Evolutionary conservation across 2,888 invertebrate genomes (phyloP).

Genomic region (Drosophila monieri): DNA sequence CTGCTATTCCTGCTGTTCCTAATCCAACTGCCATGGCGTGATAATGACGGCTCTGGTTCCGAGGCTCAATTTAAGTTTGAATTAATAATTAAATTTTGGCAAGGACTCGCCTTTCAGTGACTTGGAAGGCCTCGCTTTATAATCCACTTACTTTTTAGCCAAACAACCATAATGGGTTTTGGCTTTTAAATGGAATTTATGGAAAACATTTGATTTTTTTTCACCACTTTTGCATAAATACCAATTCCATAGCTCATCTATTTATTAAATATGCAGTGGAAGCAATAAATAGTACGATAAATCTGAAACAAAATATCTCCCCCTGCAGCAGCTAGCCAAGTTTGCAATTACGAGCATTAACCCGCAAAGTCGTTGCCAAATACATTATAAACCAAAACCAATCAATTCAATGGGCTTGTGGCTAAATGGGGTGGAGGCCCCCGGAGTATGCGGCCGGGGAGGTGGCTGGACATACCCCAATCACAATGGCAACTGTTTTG

Average conservation of each 20-base stretch:
- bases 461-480: constrained; percentile 10
- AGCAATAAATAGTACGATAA: not conserved
- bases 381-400: constrained; percentile 24
- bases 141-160: too few relatives aligned
- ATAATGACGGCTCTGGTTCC: constrained; percentile 54
- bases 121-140: not conserved
- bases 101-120: not conserved
- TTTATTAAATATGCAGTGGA: not conserved
- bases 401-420: constrained; percentile 35
- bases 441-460: not conserved
- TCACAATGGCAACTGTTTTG: constrained; percentile 40
- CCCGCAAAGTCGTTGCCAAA: constrained; percentile 21
- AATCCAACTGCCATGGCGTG: constrained; percentile 56
- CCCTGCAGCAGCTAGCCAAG: not conserved
- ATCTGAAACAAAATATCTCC: not conserved
- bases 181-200: not conserved
- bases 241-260: not conserved
- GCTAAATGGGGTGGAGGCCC: not conserved
- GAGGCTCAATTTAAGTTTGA: constrained; percentile 54
- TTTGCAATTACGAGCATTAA: constrained; percentile 11
- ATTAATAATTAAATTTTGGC: constrained; percentile 43
- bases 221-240: not conserved
- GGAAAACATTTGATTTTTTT: not conserved
- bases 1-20: constrained; percentile 26
- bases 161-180: not conserved